Evolutionary conservation across 2,113 vertebrate species (phyloP), one percentile per base, ranked within the genome.

Genomic region (Picathartes gymnocephalus): DNA sequence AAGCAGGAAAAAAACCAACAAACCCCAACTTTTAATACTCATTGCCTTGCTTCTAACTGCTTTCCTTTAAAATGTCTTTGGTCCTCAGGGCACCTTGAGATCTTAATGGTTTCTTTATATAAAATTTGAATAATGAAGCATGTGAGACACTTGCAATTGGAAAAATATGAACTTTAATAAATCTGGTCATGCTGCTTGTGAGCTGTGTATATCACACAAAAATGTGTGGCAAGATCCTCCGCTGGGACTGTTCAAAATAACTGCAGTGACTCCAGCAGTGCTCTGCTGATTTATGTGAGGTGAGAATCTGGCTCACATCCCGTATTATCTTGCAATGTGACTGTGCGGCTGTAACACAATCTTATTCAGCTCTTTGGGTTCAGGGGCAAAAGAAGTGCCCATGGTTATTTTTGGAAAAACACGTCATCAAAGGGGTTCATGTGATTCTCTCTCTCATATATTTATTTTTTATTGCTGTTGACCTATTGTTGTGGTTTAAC

Each of bases 231-330:
- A 7, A 28, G 77, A 57, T 93, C 30, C 70, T 95, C 86, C 2
- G 0, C 79, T 92, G 86, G 68, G 90, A 71, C 92, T 92, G 88
- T 88, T 92, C 64, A 68, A 45, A 93, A 90, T 92, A 93, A 83
- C 88, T 93, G 48, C 85, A 92, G 80, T 39, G 90, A 83, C 82
- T 96, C 92, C 82, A 81, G 88, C 4, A 20, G 79, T 4, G 15
- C 91, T 81, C n/a, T 60, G 51, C 87, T 92, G 92, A 92, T 92
- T 88, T 93, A 90, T 2, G 13, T 54, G 88, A 90, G 88, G 81
- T 92, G 92, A 92, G 90, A 92, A 74, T 90, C 93, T 94, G 95
- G 94, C 95, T 96, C 8, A 1, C 86, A 30, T 88, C 88, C 93
- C 7, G 0, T 64, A 71, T 93, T 95, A 92, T 90, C 94, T 86